Conservation (phyloP, 2,113 vertebrate genomes). For the Catharus minimus region DNA sequence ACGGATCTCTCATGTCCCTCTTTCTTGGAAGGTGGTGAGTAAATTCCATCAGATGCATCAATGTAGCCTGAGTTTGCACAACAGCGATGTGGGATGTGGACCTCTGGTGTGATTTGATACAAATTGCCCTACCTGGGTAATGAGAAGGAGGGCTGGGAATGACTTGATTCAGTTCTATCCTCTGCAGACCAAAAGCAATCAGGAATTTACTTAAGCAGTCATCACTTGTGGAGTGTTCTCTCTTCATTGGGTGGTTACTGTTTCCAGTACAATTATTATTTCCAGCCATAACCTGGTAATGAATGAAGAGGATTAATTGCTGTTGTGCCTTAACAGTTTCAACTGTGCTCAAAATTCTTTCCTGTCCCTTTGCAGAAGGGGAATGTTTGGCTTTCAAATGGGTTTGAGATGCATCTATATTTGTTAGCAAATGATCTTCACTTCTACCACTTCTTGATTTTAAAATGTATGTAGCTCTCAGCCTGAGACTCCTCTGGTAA, state of each 20-base stretch:
- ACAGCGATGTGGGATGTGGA: neutral
- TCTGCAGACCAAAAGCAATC: neutral
- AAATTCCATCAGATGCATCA: neutral
- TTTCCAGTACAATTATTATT: neutral
- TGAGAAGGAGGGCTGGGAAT: neutral
- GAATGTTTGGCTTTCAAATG: neutral
- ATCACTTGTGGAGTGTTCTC: neutral
- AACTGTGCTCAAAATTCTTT: neutral
- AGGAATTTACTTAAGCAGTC: neutral
- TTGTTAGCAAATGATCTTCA: neutral
- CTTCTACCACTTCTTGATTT: neutral
- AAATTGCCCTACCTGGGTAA: neutral
- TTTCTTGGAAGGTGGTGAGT: neutral
- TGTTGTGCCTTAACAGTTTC: neutral
- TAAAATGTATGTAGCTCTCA: neutral
- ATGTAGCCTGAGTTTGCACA: neutral
- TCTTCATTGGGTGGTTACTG: neutral
- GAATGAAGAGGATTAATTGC: neutral
- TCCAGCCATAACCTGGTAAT: neutral
- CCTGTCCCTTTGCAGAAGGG: neutral
- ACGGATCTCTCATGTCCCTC: neutral
- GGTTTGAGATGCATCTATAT: neutral
- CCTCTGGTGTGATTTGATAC: neutral
- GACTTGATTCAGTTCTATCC: neutral
- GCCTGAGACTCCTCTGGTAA: neutral